Conservation (phyloP, 2,797 vertebrate genomes). For the Aphelocoma californica region DNA sequence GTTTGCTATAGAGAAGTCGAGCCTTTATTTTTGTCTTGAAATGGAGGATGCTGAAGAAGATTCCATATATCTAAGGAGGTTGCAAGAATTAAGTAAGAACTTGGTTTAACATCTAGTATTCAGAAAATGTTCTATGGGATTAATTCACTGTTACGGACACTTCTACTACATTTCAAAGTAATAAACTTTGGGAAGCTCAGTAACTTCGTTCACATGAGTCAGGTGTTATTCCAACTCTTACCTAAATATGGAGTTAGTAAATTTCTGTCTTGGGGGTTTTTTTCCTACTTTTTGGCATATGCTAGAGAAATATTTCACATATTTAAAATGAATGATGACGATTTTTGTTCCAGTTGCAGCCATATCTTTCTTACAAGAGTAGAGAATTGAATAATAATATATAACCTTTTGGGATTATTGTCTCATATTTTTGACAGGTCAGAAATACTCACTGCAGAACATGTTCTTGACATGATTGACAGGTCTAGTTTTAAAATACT, state of each 20-base stretch:
- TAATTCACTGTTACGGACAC: background rate
- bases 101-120: background rate
- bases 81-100: conserved; percentile 96
- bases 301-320: background rate
- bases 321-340: conserved; percentile 29
- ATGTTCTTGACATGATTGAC: background rate
- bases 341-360: conserved; percentile 14
- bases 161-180: background rate
- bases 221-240: background rate
- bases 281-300: background rate
- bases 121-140: background rate
- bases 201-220: background rate
- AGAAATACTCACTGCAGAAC: background rate
- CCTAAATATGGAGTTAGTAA: background rate
- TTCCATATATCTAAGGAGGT: conserved; percentile 85
- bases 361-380: background rate
- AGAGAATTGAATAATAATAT: conserved; percentile 6
- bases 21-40: conserved; percentile 84
- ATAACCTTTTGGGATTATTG: conserved; percentile 23
- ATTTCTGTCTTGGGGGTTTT: background rate
- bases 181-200: background rate
- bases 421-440: conserved; percentile 13
- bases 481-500: conserved; percentile 14
- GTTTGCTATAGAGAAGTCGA: conserved; percentile 88
- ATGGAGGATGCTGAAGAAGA: conserved; percentile 77